Conservation (phyloP, 2,797 vertebrate species). For the Tapirus indicus region DNA sequence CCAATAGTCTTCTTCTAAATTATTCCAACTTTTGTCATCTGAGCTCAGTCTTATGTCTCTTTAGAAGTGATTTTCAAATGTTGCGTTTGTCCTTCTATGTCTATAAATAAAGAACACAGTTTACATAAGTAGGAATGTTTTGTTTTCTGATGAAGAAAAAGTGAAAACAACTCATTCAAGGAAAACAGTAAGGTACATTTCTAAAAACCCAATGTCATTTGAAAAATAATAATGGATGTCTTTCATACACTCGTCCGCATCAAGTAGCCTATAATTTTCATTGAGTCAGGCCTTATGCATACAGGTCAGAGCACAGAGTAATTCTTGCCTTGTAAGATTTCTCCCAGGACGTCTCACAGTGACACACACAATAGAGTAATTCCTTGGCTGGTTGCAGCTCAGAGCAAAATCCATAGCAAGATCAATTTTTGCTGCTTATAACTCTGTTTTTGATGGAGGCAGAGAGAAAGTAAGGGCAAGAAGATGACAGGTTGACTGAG, state of each 20-base stretch:
- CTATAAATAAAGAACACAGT: conserved; percentile 11
- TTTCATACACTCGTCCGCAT: conserved; percentile 15
- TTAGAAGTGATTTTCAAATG: conserved; percentile 43
- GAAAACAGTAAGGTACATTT: conserved; percentile 19
- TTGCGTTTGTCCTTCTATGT: background rate
- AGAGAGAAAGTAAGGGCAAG: background rate
- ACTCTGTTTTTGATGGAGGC: background rate
- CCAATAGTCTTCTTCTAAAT: background rate
- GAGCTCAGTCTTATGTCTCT: background rate
- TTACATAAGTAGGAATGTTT: background rate
- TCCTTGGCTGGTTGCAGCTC: conserved; percentile 36
- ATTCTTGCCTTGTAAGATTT: background rate
- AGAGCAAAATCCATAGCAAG: conserved; percentile 59
- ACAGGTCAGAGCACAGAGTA: background rate
- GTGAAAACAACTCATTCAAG: conserved; percentile 34
- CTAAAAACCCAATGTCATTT: background rate
- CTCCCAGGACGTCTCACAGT: background rate
- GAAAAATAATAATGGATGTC: conserved; percentile 22
- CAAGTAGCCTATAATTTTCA: conserved; percentile 49
- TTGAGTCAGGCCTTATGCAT: background rate
- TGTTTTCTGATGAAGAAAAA: conserved; percentile 53
- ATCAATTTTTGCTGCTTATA: conserved; percentile 63
- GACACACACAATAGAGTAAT: conserved; percentile 42
- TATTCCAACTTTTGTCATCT: background rate
- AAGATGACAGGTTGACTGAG: conserved; percentile 24